Evolutionary conservation across 2,888 invertebrate species (phyloP).

Genomic region (Acleris holmiana): DNA sequence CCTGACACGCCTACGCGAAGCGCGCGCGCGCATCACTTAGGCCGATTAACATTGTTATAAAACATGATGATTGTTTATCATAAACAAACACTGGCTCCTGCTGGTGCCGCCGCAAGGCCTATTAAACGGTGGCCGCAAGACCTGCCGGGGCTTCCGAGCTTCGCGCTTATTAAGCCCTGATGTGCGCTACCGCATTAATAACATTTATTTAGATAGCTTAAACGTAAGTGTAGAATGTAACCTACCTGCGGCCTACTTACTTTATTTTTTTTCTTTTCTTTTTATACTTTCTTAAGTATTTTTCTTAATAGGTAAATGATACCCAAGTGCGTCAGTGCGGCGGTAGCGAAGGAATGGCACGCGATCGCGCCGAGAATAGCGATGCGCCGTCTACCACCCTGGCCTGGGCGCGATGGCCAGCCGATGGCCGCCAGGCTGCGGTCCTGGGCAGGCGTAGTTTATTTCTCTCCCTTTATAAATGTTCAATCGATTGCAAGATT

Average conservation of each 20-base stretch:
- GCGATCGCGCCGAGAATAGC: conserved; percentile 78
- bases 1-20: conserved; percentile 51
- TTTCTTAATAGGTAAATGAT: conserved; percentile 3
- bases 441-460: neutral
- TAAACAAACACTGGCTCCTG: conserved; percentile 32
- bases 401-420: conserved; percentile 54
- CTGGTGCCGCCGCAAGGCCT: conserved; percentile 10
- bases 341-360: conserved; percentile 56
- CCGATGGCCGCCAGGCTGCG: conserved; percentile 38
- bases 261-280: too few relatives aligned
- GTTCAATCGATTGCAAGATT: too few relatives aligned
- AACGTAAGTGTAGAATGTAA: too few relatives aligned
- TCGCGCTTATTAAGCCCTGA: neutral
- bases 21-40: conserved; percentile 51
- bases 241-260: too few relatives aligned
- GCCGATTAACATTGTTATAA: conserved; percentile 51
- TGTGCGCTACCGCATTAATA: neutral
- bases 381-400: conserved; percentile 71
- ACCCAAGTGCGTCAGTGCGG: conserved; percentile 55
- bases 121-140: conserved; percentile 28
- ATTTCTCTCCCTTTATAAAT: too few relatives aligned
- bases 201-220: neutral
- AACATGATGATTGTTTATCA: conserved; percentile 46
- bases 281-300: too few relatives aligned
- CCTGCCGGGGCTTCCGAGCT: conserved; percentile 1